These are phyloP conservation scores for Calyptommatus sinebrachiatus DNA, from an alignment of 2,113 vertebrate genomes.

Conservation along the genomic window DNA sequence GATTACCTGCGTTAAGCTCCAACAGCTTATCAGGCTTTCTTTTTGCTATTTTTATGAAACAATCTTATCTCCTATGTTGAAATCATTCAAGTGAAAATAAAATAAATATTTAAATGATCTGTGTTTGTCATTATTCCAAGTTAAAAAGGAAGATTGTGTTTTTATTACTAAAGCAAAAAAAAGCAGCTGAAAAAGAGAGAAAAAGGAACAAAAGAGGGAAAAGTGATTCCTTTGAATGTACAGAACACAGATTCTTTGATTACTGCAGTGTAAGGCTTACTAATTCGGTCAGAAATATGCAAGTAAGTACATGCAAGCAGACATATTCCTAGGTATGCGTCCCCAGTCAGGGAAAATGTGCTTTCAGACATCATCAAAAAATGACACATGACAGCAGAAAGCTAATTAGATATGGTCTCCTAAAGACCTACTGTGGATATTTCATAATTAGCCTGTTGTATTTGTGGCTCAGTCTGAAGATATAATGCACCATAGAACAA, in stretches of 20 bases:
- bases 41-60: no score
- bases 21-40: no score
- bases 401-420: slow-evolving; percentile 19
- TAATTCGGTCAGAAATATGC: slow-evolving; percentile 23
- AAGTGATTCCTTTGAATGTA: slow-evolving; percentile 14
- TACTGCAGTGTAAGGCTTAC: slow-evolving; percentile 21
- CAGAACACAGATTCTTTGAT: slow-evolving; percentile 27
- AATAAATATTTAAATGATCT: slow-evolving; percentile 22
- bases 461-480: neutral
- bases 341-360: slow-evolving; percentile 24
- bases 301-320: neutral
- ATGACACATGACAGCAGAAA: slow-evolving; percentile 23
- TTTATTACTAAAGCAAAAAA: slow-evolving; percentile 29
- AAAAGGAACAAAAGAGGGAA: slow-evolving; percentile 9
- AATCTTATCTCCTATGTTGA: neutral
- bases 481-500: neutral
- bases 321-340: slow-evolving; percentile 29
- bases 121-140: slow-evolving; percentile 9
- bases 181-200: slow-evolving; percentile 1
- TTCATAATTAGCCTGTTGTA: neutral
- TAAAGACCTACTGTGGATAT: slow-evolving; percentile 18
- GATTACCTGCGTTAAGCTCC: no score
- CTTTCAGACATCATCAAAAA: slow-evolving; percentile 28
- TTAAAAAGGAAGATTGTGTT: slow-evolving; percentile 21
- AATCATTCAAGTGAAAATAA: slow-evolving; percentile 24